Base-by-base conservation (phyloP, 2,888 invertebrate genomes). In the Heliconius charithonia region DNA sequence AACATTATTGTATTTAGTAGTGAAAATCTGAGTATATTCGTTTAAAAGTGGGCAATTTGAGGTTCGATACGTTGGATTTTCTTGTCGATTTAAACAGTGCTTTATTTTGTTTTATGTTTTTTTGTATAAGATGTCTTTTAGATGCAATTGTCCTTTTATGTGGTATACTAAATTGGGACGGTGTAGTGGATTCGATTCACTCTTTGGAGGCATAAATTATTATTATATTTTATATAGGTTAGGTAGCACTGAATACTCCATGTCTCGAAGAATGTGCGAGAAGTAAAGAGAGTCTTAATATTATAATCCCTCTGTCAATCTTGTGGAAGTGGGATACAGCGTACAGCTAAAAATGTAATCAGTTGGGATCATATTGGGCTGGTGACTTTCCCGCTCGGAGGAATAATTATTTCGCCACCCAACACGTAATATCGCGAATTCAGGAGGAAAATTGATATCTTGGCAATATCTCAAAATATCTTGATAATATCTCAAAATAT, bases 11-110 rank as follows among this genome's bases (percentile, higher is more conserved):
- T 13, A 32, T 75, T 78, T 62, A 71, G 71, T 76, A 51, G 74
- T 81, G 76, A 76, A 67, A 81, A 76, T 79, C 76, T 78, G 70
- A 80, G 79, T 77, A 71, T 77, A 79, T 73, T 66, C 78, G 78
- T 82, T 83, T 83, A 82, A 84, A 82, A 76, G 82, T 67, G 66
- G 77, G 78, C 81, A 82, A 83, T 83, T 82, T 78, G 76, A 82
- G 83, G 81, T 81, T 82, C 78, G 80, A 80, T 76, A 78, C 80
- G 80, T 74, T 66, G 80, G 79, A 82, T 76, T 81, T 81, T 76
- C 81, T 76, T 75, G 81, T 80, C 81, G 78, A 76, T 81, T 81
- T 78, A 78, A 78, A 74, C 22, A 74, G 63, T 22, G n/a, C 74
- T 74, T 74, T 74, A 41, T 65, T 29, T 74, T 77, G 76, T 75